Evolutionary conservation across 2,113 vertebrate genomes (phyloP).

Genomic region (Bufo bufo): DNA sequence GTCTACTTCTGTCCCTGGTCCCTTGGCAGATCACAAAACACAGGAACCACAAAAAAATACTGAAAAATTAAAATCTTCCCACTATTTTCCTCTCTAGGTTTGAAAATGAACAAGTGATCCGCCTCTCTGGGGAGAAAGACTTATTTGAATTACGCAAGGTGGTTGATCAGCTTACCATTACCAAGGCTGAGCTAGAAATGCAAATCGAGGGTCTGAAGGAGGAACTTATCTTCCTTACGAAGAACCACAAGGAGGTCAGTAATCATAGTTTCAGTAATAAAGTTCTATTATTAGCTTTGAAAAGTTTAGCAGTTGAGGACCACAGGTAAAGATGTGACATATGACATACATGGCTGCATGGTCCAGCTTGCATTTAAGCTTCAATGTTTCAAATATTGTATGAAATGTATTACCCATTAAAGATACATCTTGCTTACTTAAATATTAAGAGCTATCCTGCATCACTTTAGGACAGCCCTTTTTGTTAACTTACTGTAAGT

Average conservation of each 20-base stretch:
- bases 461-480: too few relatives aligned
- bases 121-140: conserved; percentile 18
- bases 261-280: background rate
- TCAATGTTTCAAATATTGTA: background rate
- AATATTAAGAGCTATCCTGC: too few relatives aligned
- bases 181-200: conserved; percentile 42
- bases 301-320: background rate
- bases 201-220: conserved; percentile 74
- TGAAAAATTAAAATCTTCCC: too few relatives aligned
- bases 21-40: background rate
- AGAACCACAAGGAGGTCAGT: conserved; percentile 80
- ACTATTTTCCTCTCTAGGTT: background rate
- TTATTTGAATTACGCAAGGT: conserved; percentile 14
- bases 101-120: conserved; percentile 13
- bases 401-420: background rate
- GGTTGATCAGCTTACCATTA: conserved; percentile 55
- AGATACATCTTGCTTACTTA: too few relatives aligned
- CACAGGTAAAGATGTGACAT: background rate
- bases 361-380: too few relatives aligned
- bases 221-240: conserved; percentile 81
- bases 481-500: too few relatives aligned
- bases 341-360: too few relatives aligned
- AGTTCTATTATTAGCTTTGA: too few relatives aligned
- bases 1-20: background rate
- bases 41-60: background rate